Evolutionary conservation across 2,888 invertebrate species (phyloP), one percentile per base, ranked within the genome.

Genomic region (Asteroscopus sphinx): DNA sequence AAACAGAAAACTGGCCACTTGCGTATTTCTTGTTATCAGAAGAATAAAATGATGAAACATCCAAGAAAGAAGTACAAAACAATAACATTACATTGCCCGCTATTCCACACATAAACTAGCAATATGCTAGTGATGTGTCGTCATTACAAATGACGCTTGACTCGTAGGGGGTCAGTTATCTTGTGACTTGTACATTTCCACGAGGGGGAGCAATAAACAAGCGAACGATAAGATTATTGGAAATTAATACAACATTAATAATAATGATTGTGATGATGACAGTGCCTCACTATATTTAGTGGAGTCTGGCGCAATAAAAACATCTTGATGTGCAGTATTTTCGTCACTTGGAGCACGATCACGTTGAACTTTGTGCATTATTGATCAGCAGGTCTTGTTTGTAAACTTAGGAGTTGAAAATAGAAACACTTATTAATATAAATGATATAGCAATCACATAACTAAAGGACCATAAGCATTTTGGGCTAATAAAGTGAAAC

Each of bases 121-220:
- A 92, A 92, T 81, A 55, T 59, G 16, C 45, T 49, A 30, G 55
- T 49, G 48, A 35, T 73, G 70, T 91, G 89, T 89, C 92, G 83
- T 92, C 92, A 93, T 78, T 69, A 68, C 47, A 68, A 45, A 59
- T 80, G 77, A 57, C 55, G 57, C 37, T 59, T 69, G 73, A 76
- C 83, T 68, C 85, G 82, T 81, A 80, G 93, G 93, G 92, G 93
- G 90, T 89, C 92, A 90, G 77, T 82, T 91, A 92, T 88, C 90
- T 61, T 54, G 65, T 87, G 89, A 88, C 83, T 76, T 68, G 92
- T 90, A 92, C 82, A 86, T 89, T 93, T 93, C 93, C 93, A 92
- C 83, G 64, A 82, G 81, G 81, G 80, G 85, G 79, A 68, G 55
- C 65, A 77, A 80, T 80, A 84, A 88, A 87, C 87, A 88, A 86